Base-by-base conservation (phyloP, 2,113 vertebrate species). In the Hystrix cristata region DNA sequence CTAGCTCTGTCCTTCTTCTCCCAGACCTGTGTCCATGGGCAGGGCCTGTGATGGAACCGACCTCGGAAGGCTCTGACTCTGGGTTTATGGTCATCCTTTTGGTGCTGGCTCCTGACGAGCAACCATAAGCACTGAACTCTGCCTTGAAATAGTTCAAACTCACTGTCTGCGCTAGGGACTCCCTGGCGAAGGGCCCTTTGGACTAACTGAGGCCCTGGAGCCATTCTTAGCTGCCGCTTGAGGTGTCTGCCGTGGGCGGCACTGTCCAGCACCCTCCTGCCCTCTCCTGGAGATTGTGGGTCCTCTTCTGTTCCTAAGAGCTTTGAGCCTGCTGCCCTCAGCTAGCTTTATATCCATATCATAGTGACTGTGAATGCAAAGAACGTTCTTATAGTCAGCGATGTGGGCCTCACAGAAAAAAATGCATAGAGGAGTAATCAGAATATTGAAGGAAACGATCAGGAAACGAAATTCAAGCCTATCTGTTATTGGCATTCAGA, bases 21-120 rank as follows among this genome's bases (percentile, higher is more conserved):
- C 4, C 2, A 60, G 15, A 69, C 10, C n/a, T 0, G 0, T 2
- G 21, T 25, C 82, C 1, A 1, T 7, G 55, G 76, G 23, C 29
- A 62, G n/a, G 3, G 46, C 19, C 67, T 38, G 8, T 0, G 2
- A 48, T 27, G 38, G 60, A 46, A 34, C 4, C n/a, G 14, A 21
- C 25, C 59, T 27, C 10, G 34, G 53, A 62, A 71, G 62, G 34
- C 59, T 74, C 31, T 14, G 51, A 62, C 14, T n/a, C 51, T 12
- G 18, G 23, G 62, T 62, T 89, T 57, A 59, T 51, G 4, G 1
- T 5, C 4, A 34, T 59, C n/a, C 31, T 57, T 87, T 78, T 85
- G 60, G 29, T 46, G 72, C 72, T 86, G 43, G 19, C 48, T 91
- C 48, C 89, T 67, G n/a, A 27, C 16, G 55, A 57, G 64, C 87